Evolutionary conservation across 1,140 invertebrate genomes (phyloP).

Genomic region (Habropoda laboriosa): DNA sequence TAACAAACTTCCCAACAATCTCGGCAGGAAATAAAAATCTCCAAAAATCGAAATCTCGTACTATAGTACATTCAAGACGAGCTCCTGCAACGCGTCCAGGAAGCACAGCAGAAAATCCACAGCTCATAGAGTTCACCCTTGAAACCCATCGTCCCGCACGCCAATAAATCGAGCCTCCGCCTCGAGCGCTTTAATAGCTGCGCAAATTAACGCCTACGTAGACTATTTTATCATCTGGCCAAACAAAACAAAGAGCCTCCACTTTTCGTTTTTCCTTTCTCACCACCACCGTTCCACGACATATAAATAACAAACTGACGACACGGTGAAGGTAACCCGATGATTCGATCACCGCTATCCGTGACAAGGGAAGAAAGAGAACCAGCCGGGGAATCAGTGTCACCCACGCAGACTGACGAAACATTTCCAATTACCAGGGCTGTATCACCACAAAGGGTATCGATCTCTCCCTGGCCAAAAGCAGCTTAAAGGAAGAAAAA

Average conservation of each 20-base stretch:
- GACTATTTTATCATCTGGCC: constrained; percentile 5
- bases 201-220: not conserved
- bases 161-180: constrained; percentile 4
- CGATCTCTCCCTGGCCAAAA: not conserved
- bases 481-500: not conserved
- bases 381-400: too few relatives aligned
- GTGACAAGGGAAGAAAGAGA: too few relatives aligned
- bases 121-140: not conserved
- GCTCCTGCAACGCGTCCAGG: not conserved
- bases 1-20: too few relatives aligned
- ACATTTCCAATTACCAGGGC: constrained; percentile 1
- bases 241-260: not conserved
- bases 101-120: not conserved
- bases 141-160: not conserved
- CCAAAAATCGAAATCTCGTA: too few relatives aligned
- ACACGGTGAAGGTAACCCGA: too few relatives aligned
- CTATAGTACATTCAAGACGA: not conserved
- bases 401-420: not conserved
- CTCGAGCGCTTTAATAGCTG: constrained; percentile 8
- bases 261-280: not conserved
- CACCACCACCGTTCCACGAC: not conserved
- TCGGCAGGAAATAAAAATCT: too few relatives aligned
- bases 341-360: too few relatives aligned
- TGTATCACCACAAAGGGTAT: not conserved
- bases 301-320: too few relatives aligned